Base-by-base conservation (phyloP, 2,113 vertebrate genomes). In the Phalacrocorax carbo region DNA sequence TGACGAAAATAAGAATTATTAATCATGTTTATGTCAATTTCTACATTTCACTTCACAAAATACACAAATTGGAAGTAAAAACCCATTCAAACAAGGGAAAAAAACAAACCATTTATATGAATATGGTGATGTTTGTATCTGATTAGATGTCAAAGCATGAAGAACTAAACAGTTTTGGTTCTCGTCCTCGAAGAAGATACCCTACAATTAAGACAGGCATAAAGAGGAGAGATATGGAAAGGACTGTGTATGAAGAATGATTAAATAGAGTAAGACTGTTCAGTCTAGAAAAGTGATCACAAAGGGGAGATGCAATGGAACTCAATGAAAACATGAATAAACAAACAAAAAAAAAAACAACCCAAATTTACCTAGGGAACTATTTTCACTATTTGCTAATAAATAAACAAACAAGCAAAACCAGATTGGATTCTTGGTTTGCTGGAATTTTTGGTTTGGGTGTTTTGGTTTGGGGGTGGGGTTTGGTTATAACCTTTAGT, bases 331-430 rank as follows among this genome's bases (percentile, higher is more conserved):
- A 44, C 3, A n/a, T n/a, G 34, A 70, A 36, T 14, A 5, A 94
- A 76, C 12, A 57, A 58, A 0, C 22, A 60, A 60, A 0, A 58
- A 0, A 0, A n/a, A 60, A 60, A 0, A 2, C 8, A 49, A 18
- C 12, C 7, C 15, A 71, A 65, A 13, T 14, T 55, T 51, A 69
- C 9, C 8, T 5, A 40, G 5, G 15, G 13, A 79, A 75, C 60
- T 55, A 36, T 61, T 93, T 73, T 78, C 40, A 32, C 5, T 36
- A 21, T 49, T 44, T 83, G n/a, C 30, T 93, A 54, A 72, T 30
- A 51, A 49, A 88, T 14, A 78, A 81, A 22, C 15, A 86, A 92
- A 8, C 0, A 1, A 75, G 27, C 17, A 65, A 58, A 66, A 87
- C 25, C 29, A 80, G 36, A 22, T 1, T n/a, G 32, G 25, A 75